Base-by-base conservation (phyloP, 2,797 vertebrate species). In the Iguana delicatissima region DNA sequence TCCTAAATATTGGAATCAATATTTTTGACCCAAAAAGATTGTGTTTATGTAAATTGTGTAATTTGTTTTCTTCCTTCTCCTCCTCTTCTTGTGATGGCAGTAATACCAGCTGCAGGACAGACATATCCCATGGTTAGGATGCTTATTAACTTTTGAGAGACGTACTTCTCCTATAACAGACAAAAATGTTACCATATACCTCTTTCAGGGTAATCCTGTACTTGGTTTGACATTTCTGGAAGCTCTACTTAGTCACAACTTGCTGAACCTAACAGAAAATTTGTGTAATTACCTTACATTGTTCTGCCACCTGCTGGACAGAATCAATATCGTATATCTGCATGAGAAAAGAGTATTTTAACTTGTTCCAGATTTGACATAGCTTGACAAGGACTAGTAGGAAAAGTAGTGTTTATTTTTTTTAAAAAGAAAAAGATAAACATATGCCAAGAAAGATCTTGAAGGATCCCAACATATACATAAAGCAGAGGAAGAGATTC, bases 271-370 rank as follows among this genome's bases (percentile, higher is more conserved):
- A 2, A 1, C 13, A 89, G 14, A 12, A 79, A 32, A 18, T 74
- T 84, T 38, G 59, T 69, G 22, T 42, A 26, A 87, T 83, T 89
- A 13, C 86, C 64, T 91, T 87, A 87, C 84, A 9, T 92, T 93
- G 50, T 93, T 42, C 91, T 88, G 89, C 93, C 88, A 89, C 18
- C 90, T 95, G 86, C 93, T 0, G 89, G 93, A 20, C 89, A 20
- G 0, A 38, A 79, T 62, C 1, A 18, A 88, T 38, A 64, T 87
- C 85, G 42, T 18, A 69, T 76, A 52, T 10, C 50, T 52, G 50
- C 9, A 52, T 52, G 9, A 52, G 50, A 52, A 52, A 52, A 42
- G 42, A 42, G 42, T 42, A 42, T 42, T 42, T 42, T 42, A 42
- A 42, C 42, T 42, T 42, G 42, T 42, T 42, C 42, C 42, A 42